Evolutionary conservation across 2,888 invertebrate species (phyloP).

Genomic region (Gymnosoma rotundatum): DNA sequence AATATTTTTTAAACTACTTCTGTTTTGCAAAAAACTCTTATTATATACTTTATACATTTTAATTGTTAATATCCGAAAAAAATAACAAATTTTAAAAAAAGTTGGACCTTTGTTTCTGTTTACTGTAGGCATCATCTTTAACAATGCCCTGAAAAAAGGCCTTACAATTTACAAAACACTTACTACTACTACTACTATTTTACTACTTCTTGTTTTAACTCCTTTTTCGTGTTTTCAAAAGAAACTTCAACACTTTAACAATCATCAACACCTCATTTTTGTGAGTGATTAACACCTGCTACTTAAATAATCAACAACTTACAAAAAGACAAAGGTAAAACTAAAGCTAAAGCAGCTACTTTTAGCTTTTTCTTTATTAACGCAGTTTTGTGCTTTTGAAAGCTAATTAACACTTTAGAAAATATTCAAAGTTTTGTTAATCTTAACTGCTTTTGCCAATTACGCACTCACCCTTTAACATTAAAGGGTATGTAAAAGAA

Average conservation of each 20-base stretch:
- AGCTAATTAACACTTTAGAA: slow-evolving; percentile 68
- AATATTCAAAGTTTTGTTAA: slow-evolving; percentile 65
- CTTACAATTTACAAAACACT: slow-evolving; percentile 9
- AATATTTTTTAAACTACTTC: too few species aligned
- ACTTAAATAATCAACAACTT: slow-evolving; percentile 62
- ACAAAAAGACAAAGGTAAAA: background rate
- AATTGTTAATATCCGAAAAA: background rate
- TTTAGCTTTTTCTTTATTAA: slow-evolving; percentile 4
- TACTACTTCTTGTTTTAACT: background rate
- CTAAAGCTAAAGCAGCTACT: slow-evolving; percentile 32
- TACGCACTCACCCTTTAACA: slow-evolving; percentile 15
- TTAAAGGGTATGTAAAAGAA: too few species aligned
- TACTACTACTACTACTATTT: background rate
- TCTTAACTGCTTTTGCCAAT: slow-evolving; percentile 62
- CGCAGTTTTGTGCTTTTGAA: slow-evolving; percentile 43
- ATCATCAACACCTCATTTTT: slow-evolving; percentile 66
- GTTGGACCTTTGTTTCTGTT: background rate
- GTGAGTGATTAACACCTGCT: slow-evolving; percentile 69
- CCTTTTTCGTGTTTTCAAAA: slow-evolving; percentile 7
- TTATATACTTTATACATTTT: too few species aligned
- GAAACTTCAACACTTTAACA: slow-evolving; percentile 44
- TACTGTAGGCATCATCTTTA: slow-evolving; percentile 13
- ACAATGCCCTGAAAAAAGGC: background rate
- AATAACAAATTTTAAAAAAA: background rate
- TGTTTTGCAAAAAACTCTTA: too few species aligned